These are phyloP conservation scores for Notodonta dromedarius DNA, from an alignment of 2,888 invertebrate species.

Conservation along the genomic window DNA sequence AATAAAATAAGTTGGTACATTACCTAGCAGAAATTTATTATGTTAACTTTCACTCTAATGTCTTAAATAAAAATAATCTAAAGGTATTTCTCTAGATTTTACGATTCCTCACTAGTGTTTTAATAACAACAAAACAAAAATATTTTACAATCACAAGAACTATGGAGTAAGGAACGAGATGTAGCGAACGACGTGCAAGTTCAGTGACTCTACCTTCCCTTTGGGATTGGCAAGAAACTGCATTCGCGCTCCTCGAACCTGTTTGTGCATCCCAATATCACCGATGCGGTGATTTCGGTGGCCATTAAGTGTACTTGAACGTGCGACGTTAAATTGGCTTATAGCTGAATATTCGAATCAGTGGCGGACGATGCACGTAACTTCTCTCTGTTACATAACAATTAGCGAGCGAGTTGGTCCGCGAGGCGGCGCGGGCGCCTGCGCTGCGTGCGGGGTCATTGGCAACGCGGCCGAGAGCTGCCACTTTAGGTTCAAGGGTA, in stretches of 20 bases:
- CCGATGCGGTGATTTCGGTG: conserved; percentile 50
- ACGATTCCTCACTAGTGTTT: conserved; percentile 38
- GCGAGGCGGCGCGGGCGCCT: conserved; percentile 51
- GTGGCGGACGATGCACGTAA: conserved; percentile 59
- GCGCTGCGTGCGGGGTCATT: conserved; percentile 86
- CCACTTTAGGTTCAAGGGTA: conserved; percentile 84
- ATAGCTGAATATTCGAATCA: conserved; percentile 60
- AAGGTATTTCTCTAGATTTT: conserved; percentile 36
- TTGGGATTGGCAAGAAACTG: conserved; percentile 76
- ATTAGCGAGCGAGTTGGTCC: conserved; percentile 70
- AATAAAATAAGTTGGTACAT: no score
- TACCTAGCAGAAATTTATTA: no score
- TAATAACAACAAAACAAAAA: conserved; percentile 60
- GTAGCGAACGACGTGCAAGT: conserved; percentile 76
- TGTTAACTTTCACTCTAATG: background rate
- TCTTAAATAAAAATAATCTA: conserved; percentile 14
- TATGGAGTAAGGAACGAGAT: conserved; percentile 75
- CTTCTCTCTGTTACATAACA: conserved; percentile 78
- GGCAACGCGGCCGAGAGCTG: conserved; percentile 84
- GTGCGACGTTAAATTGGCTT: conserved; percentile 55
- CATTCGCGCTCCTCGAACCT: conserved; percentile 75
- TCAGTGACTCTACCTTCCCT: conserved; percentile 80
- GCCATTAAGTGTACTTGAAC: conserved; percentile 54
- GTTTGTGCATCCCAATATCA: conserved; percentile 76
- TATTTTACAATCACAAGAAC: conserved; percentile 78